Percentiles rank a stretch among this genome's conserved stretches.
phyloP scores from a whole-genome alignment of 2,797 vertebrate genomes.

The Eupleurogrammus muticus region DNA sequence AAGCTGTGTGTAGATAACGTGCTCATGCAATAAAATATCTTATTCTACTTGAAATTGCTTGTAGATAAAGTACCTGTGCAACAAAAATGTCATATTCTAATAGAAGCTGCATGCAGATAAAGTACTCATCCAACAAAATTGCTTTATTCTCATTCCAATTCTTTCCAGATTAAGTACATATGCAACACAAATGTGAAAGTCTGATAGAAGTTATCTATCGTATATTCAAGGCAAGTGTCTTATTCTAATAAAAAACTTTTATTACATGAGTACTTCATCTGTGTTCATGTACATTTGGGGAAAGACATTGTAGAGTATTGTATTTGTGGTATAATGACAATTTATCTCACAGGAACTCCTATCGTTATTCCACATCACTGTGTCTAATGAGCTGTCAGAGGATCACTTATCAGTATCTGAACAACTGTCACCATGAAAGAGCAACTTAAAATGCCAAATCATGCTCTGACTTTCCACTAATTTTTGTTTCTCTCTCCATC shows the following conservation, averaged over 20 bases:
- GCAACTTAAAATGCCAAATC: constrained; percentile 66
- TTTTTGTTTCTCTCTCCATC: constrained; percentile 15
- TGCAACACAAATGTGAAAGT: too few species aligned
- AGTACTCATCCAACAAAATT: too few species aligned
- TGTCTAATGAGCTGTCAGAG: constrained; percentile 49
- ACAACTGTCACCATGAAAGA: constrained; percentile 55
- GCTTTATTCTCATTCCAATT: too few species aligned
- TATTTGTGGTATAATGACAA: constrained; percentile 29
- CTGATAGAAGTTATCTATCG: too few species aligned
- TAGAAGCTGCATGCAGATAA: too few species aligned
- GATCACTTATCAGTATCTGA: constrained; percentile 71
- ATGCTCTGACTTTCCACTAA: constrained; percentile 37
- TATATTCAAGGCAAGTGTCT: too few species aligned
- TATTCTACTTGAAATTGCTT: too few species aligned
- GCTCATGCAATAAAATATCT: too few species aligned
- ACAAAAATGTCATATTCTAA: too few species aligned
- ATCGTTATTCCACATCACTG: constrained; percentile 53
- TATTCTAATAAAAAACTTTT: neutral
- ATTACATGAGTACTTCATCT: neutral
- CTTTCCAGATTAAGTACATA: too few species aligned
- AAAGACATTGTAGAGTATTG: constrained; percentile 3
- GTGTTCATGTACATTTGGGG: neutral
- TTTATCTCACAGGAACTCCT: constrained; percentile 39
- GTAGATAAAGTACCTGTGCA: too few species aligned
- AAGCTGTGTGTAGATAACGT: too few species aligned